Evolutionary conservation across 2,888 invertebrate species (phyloP).

Genomic region (Leuctra nigra): DNA sequence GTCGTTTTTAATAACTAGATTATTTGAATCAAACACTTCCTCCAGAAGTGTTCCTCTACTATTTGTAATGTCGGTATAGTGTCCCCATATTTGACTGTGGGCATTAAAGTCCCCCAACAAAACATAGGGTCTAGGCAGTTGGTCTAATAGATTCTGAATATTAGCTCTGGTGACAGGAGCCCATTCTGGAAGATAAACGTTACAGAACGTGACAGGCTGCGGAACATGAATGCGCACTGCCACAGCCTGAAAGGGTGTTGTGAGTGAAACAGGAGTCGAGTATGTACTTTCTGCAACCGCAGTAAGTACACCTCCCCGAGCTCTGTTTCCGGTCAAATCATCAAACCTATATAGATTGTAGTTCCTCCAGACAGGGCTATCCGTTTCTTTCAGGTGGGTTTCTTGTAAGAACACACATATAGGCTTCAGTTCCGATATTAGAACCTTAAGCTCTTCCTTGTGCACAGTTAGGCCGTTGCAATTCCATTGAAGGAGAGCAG

Average conservation of each 20-base stretch:
- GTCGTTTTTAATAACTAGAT: not conserved
- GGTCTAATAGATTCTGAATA: not conserved
- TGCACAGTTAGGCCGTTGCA: not conserved
- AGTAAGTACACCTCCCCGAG: not conserved
- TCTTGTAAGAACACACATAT: not conserved
- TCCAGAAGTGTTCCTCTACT: constrained; percentile 13
- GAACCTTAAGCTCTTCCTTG: not conserved
- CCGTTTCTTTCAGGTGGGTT: not conserved
- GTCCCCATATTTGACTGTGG: constrained; percentile 10
- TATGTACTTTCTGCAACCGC: not conserved
- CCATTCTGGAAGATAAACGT: not conserved
- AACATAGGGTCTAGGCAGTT: not conserved
- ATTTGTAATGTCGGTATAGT: not conserved
- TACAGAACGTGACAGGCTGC: not conserved
- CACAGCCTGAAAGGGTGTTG: not conserved
- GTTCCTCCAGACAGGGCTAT: not conserved
- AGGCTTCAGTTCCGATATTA: not conserved
- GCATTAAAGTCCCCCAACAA: constrained; percentile 11
- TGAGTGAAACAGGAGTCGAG: not conserved
- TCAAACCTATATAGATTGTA: not conserved
- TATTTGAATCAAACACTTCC: not conserved
- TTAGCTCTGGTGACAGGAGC: not conserved
- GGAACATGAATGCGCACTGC: not conserved
- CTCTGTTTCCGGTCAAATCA: not conserved
- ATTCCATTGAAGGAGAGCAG: constrained; percentile 2